Percentiles rank a stretch among this genome's conserved stretches.
Evolutionary conservation across 2,113 vertebrate species (phyloP).

Genomic region (Scolopax mira): DNA sequence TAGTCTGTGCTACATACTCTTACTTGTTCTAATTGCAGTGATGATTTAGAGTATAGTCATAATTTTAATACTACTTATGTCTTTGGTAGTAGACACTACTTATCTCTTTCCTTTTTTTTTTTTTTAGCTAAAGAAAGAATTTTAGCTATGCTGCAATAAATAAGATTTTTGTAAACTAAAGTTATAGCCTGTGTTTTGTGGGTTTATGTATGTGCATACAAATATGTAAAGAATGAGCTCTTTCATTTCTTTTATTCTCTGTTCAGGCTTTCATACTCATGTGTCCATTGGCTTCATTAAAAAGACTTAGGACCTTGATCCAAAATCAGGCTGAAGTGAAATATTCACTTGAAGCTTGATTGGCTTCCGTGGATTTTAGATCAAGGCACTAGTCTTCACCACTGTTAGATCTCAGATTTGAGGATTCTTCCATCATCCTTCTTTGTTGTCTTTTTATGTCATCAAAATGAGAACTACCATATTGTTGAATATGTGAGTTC

Average conservation of each 20-base stretch:
- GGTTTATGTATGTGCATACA: not conserved
- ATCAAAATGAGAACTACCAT: slow-evolving; percentile 49
- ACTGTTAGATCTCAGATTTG: not conserved
- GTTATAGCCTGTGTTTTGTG: slow-evolving; percentile 20
- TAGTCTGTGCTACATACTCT: not conserved
- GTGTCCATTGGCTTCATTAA: slow-evolving; percentile 1
- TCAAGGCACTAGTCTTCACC: slow-evolving; percentile 37
- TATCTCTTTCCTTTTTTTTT: not conserved
- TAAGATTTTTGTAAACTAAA: not conserved
- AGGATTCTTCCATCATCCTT: slow-evolving; percentile 1
- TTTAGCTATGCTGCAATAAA: slow-evolving; percentile 10
- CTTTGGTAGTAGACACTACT: not conserved
- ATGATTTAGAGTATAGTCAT: not conserved
- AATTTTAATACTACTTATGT: not conserved
- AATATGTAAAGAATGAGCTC: slow-evolving; percentile 30
- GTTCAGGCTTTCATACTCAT: slow-evolving; percentile 45
- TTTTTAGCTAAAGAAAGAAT: not conserved
- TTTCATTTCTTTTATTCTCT: slow-evolving; percentile 52
- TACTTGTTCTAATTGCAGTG: not conserved
- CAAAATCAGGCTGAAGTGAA: slow-evolving; percentile 20
- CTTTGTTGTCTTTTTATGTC: slow-evolving; percentile 33
- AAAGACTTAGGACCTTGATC: slow-evolving; percentile 33
- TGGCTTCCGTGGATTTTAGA: slow-evolving; percentile 42
- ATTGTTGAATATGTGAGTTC: slow-evolving; percentile 62
- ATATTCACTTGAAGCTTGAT: not conserved